Percentiles rank a stretch among this genome's conserved stretches.
Evolutionary conservation across 2,888 invertebrate species (phyloP).

Genomic region (Hartigia nigra): DNA sequence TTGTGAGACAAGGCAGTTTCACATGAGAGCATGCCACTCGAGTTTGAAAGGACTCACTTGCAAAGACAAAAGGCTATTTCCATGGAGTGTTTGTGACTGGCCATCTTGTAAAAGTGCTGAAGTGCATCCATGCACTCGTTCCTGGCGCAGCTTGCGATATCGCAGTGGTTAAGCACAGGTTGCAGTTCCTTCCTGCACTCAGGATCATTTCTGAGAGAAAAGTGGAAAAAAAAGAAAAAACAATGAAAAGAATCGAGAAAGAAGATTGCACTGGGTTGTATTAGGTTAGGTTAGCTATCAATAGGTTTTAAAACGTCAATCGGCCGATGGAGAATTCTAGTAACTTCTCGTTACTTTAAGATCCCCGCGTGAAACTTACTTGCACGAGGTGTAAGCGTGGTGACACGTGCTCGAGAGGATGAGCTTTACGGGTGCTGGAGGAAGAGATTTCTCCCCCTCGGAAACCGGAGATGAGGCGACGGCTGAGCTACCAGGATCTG

Average conservation of each 20-base stretch:
- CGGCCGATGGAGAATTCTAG: neutral
- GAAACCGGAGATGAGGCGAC: constrained; percentile 50
- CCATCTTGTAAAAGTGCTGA: constrained; percentile 86
- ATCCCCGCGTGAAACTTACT: constrained; percentile 44
- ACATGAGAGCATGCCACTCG: neutral
- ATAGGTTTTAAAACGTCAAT: neutral
- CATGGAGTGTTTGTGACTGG: constrained; percentile 83
- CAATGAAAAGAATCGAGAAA: neutral
- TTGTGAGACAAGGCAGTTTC: neutral
- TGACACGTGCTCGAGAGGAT: constrained; percentile 88
- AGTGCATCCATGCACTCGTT: constrained; percentile 90
- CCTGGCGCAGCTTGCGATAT: constrained; percentile 80
- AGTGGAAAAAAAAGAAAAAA: neutral
- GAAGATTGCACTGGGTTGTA: too few relatives aligned
- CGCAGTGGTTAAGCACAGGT: constrained; percentile 88
- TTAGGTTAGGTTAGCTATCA: too few relatives aligned
- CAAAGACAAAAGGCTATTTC: constrained; percentile 94
- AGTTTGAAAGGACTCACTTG: constrained; percentile 76
- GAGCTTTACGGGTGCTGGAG: constrained; percentile 71
- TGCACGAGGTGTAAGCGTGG: constrained; percentile 71
- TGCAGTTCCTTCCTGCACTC: constrained; percentile 83
- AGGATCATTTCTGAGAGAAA: constrained; percentile 79
- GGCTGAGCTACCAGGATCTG: neutral
- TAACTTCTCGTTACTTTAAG: neutral
- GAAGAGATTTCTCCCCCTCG: constrained; percentile 68